These are phyloP conservation scores for Hippopotamus amphibius DNA, from an alignment of 2,113 vertebrate genomes.

Conservation along the genomic window DNA sequence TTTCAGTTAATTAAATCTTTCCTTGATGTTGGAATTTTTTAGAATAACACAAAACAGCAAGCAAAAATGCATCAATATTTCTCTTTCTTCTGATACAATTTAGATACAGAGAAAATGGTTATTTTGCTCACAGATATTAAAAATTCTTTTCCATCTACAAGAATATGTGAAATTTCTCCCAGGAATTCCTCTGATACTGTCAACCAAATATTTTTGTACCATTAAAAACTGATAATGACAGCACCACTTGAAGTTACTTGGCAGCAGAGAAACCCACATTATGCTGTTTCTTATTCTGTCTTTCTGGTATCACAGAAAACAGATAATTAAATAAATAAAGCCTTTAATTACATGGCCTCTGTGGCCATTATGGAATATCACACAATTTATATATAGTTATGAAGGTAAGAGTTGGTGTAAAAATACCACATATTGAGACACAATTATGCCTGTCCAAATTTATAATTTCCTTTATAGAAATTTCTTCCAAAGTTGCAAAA, in stretches of 20 bases:
- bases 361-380: conserved; percentile 3
- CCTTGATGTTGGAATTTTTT: neutral
- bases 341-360: neutral
- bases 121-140: conserved; percentile 46
- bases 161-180: conserved; percentile 50
- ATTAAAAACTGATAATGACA: conserved; percentile 55
- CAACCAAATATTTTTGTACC: conserved; percentile 60
- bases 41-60: neutral
- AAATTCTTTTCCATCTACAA: conserved; percentile 43
- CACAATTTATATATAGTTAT: conserved; percentile 25
- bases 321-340: conserved; percentile 36
- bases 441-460: conserved; percentile 9
- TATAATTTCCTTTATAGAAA: conserved; percentile 38
- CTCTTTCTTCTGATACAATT: neutral
- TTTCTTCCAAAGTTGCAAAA: conserved; percentile 66
- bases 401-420: conserved; percentile 53
- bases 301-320: conserved; percentile 50
- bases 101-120: conserved; percentile 34
- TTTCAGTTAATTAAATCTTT: conserved; percentile 52
- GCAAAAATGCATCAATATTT: neutral
- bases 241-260: conserved; percentile 56
- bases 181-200: conserved; percentile 62
- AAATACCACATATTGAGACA: conserved; percentile 8
- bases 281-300: conserved; percentile 24
- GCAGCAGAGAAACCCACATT: conserved; percentile 48